A percentile compares a stretch with the other conserved stretches of the same genome.
Conservation (phyloP, 2,888 invertebrate genomes). For the Pheosia tremula region DNA sequence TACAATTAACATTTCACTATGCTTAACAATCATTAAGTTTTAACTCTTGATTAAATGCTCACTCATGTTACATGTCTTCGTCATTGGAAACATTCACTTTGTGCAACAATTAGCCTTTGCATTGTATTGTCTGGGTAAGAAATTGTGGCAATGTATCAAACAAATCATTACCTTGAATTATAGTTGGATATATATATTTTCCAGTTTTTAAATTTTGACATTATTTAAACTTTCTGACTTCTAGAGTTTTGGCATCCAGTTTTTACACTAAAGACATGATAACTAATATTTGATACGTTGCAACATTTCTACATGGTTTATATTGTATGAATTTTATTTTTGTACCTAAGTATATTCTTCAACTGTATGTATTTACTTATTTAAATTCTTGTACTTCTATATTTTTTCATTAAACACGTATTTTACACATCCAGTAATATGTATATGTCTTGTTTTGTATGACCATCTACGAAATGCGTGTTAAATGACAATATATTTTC, state of each 20-base stretch:
- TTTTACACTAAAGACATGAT: no score
- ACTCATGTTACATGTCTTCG: constrained; percentile 21
- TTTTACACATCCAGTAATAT: neutral
- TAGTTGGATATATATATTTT: no score
- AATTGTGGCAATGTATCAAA: constrained; percentile 23
- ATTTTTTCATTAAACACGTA: constrained; percentile 25
- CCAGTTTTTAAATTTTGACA: no score
- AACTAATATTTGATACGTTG: constrained; percentile 11
- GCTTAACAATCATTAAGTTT: constrained; percentile 20
- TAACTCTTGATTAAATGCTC: constrained; percentile 12
- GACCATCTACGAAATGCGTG: constrained; percentile 29
- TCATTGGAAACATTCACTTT: constrained; percentile 17
- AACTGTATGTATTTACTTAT: constrained; percentile 10
- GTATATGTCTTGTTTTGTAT: neutral
- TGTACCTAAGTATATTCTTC: neutral
- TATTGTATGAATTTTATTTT: constrained; percentile 11
- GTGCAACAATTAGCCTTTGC: constrained; percentile 18
- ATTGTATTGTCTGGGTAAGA: constrained; percentile 13
- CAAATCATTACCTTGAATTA: no score
- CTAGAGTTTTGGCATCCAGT: no score
- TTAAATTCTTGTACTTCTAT: constrained; percentile 20
- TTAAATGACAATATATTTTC: constrained; percentile 55
- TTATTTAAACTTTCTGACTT: no score
- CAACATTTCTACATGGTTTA: constrained; percentile 21
- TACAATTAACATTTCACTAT: neutral